Percentiles rank a stretch among this genome's conserved stretches.
Conservation (phyloP, 2,797 vertebrate genomes). For the Girardinus metallicus region DNA sequence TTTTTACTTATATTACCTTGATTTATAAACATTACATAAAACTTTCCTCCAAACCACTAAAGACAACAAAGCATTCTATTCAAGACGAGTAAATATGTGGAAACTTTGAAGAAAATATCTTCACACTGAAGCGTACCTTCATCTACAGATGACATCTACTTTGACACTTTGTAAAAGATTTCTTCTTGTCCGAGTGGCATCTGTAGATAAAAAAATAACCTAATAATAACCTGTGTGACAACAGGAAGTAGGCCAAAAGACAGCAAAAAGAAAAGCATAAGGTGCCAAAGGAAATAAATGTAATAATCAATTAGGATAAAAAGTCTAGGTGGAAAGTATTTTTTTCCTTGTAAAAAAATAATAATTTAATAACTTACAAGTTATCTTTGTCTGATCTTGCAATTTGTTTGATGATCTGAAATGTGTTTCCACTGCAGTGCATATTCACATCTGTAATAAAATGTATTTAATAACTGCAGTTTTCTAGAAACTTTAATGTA, state of each 20-base stretch:
- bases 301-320: neutral
- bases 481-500: neutral
- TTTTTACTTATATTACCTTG: neutral
- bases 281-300: neutral
- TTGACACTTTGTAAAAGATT: neutral
- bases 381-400: neutral
- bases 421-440: neutral
- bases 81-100: neutral
- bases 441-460: neutral
- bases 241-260: neutral
- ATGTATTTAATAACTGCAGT: neutral
- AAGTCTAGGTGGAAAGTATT: neutral
- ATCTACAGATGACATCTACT: neutral
- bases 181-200: neutral
- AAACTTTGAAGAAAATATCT: neutral
- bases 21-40: neutral
- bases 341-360: neutral
- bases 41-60: neutral
- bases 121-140: neutral
- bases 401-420: neutral
- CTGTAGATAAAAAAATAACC: neutral
- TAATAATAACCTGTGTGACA: neutral
- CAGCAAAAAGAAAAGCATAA: neutral
- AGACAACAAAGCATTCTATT: neutral
- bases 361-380: neutral